phyloP scores from a whole-genome alignment of 2,113 vertebrate species.

The Heloderma charlesbogerti region DNA sequence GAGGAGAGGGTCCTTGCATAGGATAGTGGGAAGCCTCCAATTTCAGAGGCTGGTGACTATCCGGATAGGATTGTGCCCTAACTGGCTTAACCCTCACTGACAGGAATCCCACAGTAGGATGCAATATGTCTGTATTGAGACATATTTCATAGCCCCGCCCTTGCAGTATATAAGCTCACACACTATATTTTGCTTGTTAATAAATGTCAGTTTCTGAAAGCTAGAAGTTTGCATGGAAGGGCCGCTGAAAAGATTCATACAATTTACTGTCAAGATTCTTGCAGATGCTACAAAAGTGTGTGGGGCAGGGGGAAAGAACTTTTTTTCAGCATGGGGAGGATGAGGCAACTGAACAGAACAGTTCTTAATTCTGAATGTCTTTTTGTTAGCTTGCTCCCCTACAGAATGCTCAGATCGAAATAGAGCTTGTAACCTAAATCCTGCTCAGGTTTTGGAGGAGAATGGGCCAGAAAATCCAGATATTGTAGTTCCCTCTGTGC shows the following conservation, averaged over 20 bases:
- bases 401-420: not conserved
- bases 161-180: not conserved
- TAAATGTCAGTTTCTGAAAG: not conserved
- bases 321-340: not conserved
- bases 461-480: not conserved
- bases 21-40: too few relatives aligned
- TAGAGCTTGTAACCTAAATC: too few relatives aligned
- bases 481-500: not conserved
- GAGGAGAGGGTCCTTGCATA: too few relatives aligned
- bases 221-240: not conserved
- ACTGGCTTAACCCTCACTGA: too few relatives aligned
- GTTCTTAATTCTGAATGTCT: not conserved
- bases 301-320: too few relatives aligned
- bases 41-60: too few relatives aligned
- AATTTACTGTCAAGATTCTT: not conserved
- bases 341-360: not conserved
- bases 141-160: not conserved
- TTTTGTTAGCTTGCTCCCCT: not conserved
- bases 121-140: not conserved
- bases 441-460: not conserved
- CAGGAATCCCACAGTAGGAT: too few relatives aligned
- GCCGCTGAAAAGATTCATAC: too few relatives aligned
- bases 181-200: not conserved
- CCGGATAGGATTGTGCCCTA: too few relatives aligned
- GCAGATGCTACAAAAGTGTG: not conserved